Base-by-base conservation (phyloP, 2,888 invertebrate species). In the Parascotia fuliginaria region DNA sequence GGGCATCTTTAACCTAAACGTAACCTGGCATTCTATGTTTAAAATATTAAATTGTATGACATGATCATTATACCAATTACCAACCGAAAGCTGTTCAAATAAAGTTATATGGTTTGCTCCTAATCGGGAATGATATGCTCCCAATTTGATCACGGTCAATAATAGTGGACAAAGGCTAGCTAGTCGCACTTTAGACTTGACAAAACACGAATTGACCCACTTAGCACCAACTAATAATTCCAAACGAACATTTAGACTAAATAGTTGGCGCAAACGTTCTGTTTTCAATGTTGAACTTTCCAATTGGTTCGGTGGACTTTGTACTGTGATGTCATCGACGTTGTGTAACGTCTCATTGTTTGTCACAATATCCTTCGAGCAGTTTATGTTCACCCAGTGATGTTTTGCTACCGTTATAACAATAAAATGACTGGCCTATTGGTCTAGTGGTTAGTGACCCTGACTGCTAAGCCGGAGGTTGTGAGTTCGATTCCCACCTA, bases 301-400 rank as follows among this genome's bases (percentile, higher is more conserved):
- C 81, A 84, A 83, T 84, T 84, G 79, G 75, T 68, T 16, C 40
- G 41, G 50, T 61, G 79, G 85, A 87, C 85, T 87, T 79, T 73
- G 81, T 54, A 77, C 81, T 44, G 42, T 83, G 80, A 80, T 79
- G 84, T 84, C 82, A 80, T 41, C 46, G 2, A n/a, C 55, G 73
- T 71, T 76, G 73, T 60, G 62, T 68, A 65, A 62, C 57, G 55
- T 38, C 47, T 61, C 67, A 68, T 75, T 81, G 80, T 80, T 81
- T 79, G 73, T 74, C 73, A 80, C 72, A 77, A 78, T 76, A 76
- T 75, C 73, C 77, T 75, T 60, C 64, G 33, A 37, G 28, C 41
- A 42, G 59, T 52, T 46, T 65, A 60, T 68, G 55, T 48, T 57
- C 53, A 60, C 60, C 65, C 60, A 60, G 61, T 55, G 34, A 33